Conservation (phyloP, 2,113 vertebrate genomes). For the Sardina pilchardus region DNA sequence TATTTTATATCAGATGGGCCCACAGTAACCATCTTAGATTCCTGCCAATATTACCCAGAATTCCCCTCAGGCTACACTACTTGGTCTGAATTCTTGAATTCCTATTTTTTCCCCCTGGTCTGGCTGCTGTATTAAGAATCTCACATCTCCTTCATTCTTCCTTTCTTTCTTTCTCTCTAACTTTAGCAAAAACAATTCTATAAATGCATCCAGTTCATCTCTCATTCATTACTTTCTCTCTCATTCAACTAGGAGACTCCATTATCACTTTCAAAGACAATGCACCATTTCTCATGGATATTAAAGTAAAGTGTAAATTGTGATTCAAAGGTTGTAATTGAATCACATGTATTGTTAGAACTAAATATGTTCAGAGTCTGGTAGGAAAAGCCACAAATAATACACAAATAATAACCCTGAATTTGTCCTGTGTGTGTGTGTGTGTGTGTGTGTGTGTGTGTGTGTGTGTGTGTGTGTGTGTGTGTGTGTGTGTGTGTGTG, state of each 20-base stretch:
- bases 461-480: not conserved
- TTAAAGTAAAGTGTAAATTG: too few species aligned
- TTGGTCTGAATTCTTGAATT: not conserved
- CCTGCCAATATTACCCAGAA: slow-evolving; percentile 9
- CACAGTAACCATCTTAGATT: not conserved
- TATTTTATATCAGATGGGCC: not conserved
- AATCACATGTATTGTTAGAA: too few species aligned
- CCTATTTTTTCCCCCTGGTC: not conserved
- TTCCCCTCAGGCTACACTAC: not conserved
- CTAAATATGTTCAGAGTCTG: too few species aligned
- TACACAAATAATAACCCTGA: too few species aligned
- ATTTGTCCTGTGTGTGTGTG: not conserved
- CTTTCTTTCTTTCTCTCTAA: not conserved
- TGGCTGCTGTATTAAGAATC: not conserved
- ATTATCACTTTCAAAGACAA: too few species aligned
- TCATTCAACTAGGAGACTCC: too few species aligned
- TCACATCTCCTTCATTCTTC: not conserved
- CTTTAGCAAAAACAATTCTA: not conserved
- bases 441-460: not conserved
- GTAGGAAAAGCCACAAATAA: too few species aligned
- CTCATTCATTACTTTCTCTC: not conserved
- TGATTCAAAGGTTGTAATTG: too few species aligned
- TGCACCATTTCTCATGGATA: too few species aligned
- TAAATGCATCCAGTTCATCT: not conserved
- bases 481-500: not conserved